A percentile compares a stretch with the other conserved stretches of the same genome.
These are phyloP conservation scores for Salminus brasiliensis DNA, from an alignment of 2,113 vertebrate species.

Conservation along the genomic window DNA sequence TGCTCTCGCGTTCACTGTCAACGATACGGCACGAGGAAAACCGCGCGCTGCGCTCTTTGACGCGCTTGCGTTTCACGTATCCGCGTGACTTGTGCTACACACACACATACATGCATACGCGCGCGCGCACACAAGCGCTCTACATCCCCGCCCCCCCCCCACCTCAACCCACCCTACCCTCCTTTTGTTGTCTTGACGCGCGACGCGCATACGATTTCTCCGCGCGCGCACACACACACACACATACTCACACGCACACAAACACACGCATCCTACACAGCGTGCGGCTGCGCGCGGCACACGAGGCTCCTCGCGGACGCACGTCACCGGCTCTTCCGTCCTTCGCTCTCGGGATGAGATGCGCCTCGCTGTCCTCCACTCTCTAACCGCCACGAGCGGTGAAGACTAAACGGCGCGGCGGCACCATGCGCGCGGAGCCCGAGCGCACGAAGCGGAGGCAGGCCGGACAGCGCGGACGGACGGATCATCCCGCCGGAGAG, in stretches of 20 bases:
- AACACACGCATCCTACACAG: background rate
- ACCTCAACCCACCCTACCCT: background rate
- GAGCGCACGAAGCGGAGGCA: background rate
- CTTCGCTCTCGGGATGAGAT: conserved; percentile 11
- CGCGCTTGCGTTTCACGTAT: conserved; percentile 12
- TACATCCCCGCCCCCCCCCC: too few relatives aligned
- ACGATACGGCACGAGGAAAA: conserved; percentile 21
- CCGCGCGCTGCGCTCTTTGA: conserved; percentile 28
- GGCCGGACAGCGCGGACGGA: background rate
- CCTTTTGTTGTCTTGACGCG: conserved; percentile 1
- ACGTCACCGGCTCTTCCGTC: conserved; percentile 39
- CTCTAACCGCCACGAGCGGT: background rate
- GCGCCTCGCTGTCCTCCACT: background rate
- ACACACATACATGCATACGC: background rate
- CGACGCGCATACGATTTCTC: conserved; percentile 27
- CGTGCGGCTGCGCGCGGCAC: conserved; percentile 6
- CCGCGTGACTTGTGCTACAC: conserved; percentile 12
- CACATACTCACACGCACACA: background rate
- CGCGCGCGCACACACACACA: background rate
- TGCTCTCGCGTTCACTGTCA: conserved; percentile 12
- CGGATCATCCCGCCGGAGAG: conserved; percentile 26
- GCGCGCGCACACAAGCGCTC: too few relatives aligned
- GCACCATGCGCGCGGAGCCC: background rate
- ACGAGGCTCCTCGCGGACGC: conserved; percentile 6
- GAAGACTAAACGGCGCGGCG: conserved; percentile 5